Percentiles rank a stretch among this genome's conserved stretches.
Evolutionary conservation across 2,888 invertebrate genomes (phyloP).

Genomic region (Dinocampus coccinellae): DNA sequence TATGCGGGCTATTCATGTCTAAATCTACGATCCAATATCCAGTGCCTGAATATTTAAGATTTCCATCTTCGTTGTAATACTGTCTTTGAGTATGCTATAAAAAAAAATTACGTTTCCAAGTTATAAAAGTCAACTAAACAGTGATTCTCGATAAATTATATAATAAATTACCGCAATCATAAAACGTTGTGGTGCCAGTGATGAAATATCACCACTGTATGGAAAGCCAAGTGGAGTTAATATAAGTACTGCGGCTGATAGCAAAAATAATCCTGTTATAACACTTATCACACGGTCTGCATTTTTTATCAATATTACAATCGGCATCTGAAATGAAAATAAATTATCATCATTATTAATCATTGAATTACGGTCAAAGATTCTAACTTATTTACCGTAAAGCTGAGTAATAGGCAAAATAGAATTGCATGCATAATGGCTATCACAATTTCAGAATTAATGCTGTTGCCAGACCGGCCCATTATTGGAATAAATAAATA

Average conservation of each 20-base stretch:
- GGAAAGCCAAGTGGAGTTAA: slow-evolving; percentile 82
- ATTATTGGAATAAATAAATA: slow-evolving; percentile 84
- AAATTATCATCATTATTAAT: not conserved
- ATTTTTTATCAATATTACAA: slow-evolving; percentile 69
- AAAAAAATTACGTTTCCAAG: slow-evolving; percentile 29
- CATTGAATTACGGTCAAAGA: not conserved
- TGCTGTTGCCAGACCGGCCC: slow-evolving; percentile 81
- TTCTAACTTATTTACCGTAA: slow-evolving; percentile 57
- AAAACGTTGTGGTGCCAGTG: slow-evolving; percentile 80
- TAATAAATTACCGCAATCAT: slow-evolving; percentile 77
- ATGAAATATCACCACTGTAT: slow-evolving; percentile 76
- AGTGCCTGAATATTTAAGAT: slow-evolving; percentile 70
- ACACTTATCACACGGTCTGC: slow-evolving; percentile 72
- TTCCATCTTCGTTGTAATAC: slow-evolving; percentile 72
- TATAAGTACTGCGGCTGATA: slow-evolving; percentile 73
- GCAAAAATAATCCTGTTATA: slow-evolving; percentile 71
- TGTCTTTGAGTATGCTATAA: slow-evolving; percentile 76
- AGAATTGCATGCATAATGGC: slow-evolving; percentile 71
- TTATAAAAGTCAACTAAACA: not conserved
- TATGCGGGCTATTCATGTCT: slow-evolving; percentile 80
- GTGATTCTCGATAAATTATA: not conserved
- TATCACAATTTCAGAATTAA: slow-evolving; percentile 80
- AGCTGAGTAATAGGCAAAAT: slow-evolving; percentile 70
- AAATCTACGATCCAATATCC: slow-evolving; percentile 82
- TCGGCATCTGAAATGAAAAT: slow-evolving; percentile 65